These are phyloP conservation scores for Rhinichthys klamathensis DNA, from an alignment of 2,113 vertebrate species.

Conservation along the genomic window DNA sequence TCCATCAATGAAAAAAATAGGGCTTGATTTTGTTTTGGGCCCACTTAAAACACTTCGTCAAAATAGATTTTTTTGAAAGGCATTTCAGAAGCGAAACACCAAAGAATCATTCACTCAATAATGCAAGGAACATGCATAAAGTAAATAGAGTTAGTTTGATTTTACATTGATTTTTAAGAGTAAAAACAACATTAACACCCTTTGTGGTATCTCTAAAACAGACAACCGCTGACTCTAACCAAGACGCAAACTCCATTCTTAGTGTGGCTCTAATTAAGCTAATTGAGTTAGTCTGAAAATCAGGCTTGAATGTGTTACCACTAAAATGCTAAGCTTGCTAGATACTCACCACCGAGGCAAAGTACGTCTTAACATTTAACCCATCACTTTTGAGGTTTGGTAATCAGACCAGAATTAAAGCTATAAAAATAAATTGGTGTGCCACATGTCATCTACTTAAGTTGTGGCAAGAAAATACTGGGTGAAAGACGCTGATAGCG, in stretches of 20 bases:
- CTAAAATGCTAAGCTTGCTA: conserved; percentile 34
- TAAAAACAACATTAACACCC: conserved; percentile 47
- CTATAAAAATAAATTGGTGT: conserved; percentile 35
- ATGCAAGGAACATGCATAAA: neutral
- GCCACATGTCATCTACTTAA: conserved; percentile 25
- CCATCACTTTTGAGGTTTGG: conserved; percentile 51
- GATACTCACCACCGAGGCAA: neutral
- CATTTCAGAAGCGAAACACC: neutral
- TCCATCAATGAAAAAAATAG: neutral
- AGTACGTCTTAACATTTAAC: neutral
- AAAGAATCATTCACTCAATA: neutral
- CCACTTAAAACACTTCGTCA: neutral
- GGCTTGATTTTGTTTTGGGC: neutral
- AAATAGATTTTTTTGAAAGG: neutral
- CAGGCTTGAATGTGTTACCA: conserved; percentile 27
- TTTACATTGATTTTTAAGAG: neutral
- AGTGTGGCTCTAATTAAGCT: conserved; percentile 63
- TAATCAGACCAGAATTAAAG: conserved; percentile 61
- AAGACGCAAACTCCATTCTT: conserved; percentile 8
- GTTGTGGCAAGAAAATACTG: conserved; percentile 22
- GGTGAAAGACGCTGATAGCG: conserved; percentile 64
- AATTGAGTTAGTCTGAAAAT: conserved; percentile 57
- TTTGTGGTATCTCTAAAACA: conserved; percentile 33
- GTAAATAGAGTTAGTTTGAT: neutral
- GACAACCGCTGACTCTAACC: conserved; percentile 21